These are phyloP conservation scores for Pseudochaenichthys georgianus DNA, from an alignment of 2,797 vertebrate genomes.

Conservation along the genomic window DNA sequence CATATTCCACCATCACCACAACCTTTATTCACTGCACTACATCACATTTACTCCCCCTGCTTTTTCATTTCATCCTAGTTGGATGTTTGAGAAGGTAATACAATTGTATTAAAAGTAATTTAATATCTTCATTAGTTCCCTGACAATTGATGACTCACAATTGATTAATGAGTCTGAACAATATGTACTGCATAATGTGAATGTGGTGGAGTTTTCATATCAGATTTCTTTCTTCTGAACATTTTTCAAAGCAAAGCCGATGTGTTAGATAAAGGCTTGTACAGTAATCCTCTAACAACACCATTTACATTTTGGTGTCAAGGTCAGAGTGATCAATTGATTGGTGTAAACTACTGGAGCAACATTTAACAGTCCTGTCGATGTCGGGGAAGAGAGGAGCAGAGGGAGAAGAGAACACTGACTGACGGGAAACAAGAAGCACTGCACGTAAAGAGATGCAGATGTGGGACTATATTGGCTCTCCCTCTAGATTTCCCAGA, in stretches of 20 bases:
- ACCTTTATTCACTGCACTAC: constrained; percentile 69
- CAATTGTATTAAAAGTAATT: constrained; percentile 8
- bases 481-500: constrained; percentile 70
- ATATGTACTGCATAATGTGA: constrained; percentile 18
- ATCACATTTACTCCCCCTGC: constrained; percentile 70
- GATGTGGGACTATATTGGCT: constrained; percentile 60
- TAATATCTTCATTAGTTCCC: constrained; percentile 18
- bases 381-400: constrained; percentile 15
- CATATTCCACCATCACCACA: constrained; percentile 65
- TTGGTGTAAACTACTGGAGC: constrained; percentile 38
- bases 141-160: neutral
- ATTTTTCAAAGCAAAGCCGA: constrained; percentile 14
- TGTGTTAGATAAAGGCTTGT: too few relatives aligned
- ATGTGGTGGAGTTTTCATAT: neutral
- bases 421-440: neutral
- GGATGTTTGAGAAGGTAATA: constrained; percentile 34
- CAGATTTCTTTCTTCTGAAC: neutral
- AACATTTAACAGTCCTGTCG: constrained; percentile 40
- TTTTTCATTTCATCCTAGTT: constrained; percentile 61
- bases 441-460: constrained; percentile 48
- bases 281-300: too few relatives aligned
- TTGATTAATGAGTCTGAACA: constrained; percentile 20
- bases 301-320: constrained; percentile 57
- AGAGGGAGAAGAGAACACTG: neutral
- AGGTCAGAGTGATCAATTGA: constrained; percentile 63